Base-by-base conservation (phyloP, 2,888 invertebrate genomes). In the Scelioninae gen. 1 region DNA sequence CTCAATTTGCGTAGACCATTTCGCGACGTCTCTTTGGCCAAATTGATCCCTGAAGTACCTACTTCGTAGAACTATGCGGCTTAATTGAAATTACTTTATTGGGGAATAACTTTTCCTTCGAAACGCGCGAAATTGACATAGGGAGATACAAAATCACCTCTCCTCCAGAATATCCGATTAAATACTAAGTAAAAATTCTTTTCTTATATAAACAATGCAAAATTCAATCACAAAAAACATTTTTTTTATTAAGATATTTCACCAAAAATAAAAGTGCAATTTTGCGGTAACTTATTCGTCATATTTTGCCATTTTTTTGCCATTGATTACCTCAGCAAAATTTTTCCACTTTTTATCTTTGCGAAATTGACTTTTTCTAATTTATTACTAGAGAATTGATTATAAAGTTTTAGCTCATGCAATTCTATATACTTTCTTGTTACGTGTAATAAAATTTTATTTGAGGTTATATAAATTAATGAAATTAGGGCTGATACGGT, bases 381-480 rank as follows among this genome's bases (percentile, higher is more conserved):
- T 8, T 38, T 38, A 5, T 38, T 38, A 10, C 10, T 1, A 8
- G 1, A 38, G 1, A 38, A 38, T 38, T 38, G 1, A 0, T 9
- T 38, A 38, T 1, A 38, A 38, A 38, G 9, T 38, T 38, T 38
- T 38, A 38, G 8, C 38, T 10, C 5, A 1, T 9, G 38, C 8
- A 38, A 38, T 38, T 47, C 8, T 16, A 47, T 47, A 6, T 47
- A 16, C 5, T 47, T 47, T 16, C 47, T 47, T 47, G 0, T 47
- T 47, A 1, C 10, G 16, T 15, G 1, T 47, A 47, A 16, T 16
- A 47, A 15, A 47, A 47, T 47, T 47, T 47, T 1, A 47, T 47
- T 47, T 47, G 7, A 47, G 8, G 16, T 47, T 47, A 47, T n/a
- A 47, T 47, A 47, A 47, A 47, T 47, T 15, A 47, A 47, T 47